Conservation (phyloP, 2,888 invertebrate genomes). For the Nemapogon koenigi region DNA sequence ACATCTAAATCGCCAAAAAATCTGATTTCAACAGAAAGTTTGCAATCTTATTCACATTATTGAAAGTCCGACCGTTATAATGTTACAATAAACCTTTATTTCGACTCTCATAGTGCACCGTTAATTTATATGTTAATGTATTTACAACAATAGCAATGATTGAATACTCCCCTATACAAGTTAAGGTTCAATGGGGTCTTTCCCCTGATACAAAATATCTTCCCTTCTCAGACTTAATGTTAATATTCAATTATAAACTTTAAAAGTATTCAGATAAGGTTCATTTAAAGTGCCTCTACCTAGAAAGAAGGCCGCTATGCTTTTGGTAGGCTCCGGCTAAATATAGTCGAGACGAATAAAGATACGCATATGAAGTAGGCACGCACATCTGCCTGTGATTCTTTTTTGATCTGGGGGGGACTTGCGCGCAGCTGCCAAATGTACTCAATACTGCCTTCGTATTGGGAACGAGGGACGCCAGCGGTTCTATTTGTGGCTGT, state of each 20-base stretch:
- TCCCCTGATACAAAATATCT: no score
- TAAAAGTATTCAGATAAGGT: no score
- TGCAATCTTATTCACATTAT: no score
- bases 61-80: no score
- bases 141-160: conserved; percentile 13
- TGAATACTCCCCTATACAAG: conserved; percentile 31
- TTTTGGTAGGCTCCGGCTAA: conserved; percentile 58
- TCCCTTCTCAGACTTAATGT: no score
- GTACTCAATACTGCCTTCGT: conserved; percentile 7
- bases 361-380: conserved; percentile 27
- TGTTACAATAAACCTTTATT: not conserved
- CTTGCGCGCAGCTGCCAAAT: conserved; percentile 8
- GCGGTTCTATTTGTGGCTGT: conserved; percentile 7
- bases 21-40: no score
- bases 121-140: conserved; percentile 29
- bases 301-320: conserved; percentile 39
- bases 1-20: no score
- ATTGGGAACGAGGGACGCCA: conserved; percentile 8
- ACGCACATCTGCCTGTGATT: conserved; percentile 15
- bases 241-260: no score
- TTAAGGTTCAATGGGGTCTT: conserved; percentile 43
- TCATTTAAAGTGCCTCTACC: no score
- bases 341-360: conserved; percentile 44
- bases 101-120: conserved; percentile 8
- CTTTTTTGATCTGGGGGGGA: conserved; percentile 2